A percentile compares a stretch with the other conserved stretches of the same genome.
Conservation (phyloP, 2,113 vertebrate genomes). For the Candoia aspera region DNA sequence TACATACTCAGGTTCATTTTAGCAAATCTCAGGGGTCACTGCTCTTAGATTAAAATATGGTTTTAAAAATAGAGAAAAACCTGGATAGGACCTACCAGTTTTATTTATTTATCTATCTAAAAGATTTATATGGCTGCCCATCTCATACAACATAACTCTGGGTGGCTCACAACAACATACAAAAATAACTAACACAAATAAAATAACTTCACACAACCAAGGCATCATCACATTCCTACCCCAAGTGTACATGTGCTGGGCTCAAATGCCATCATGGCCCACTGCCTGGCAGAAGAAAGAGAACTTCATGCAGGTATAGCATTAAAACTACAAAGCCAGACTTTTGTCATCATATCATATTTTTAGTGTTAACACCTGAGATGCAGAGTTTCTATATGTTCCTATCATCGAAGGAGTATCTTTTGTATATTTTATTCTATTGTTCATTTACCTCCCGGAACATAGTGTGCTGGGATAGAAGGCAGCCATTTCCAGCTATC, state of each 20-base stretch:
- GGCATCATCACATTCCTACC: background rate
- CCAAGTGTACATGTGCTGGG: too few relatives aligned
- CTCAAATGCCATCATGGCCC: too few relatives aligned
- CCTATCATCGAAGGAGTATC: background rate
- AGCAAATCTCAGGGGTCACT: background rate
- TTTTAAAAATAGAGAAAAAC: background rate
- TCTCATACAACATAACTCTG: background rate
- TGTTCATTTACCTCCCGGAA: background rate
- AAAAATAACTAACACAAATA: background rate
- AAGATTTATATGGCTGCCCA: background rate
- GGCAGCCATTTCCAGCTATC: background rate
- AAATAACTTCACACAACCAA: background rate
- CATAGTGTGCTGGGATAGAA: background rate
- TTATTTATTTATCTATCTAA: background rate
- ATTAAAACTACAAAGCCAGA: background rate
- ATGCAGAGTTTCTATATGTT: background rate
- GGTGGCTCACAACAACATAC: background rate
- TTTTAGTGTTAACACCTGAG: background rate
- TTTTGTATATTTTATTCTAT: conserved; percentile 3
- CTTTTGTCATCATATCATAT: background rate
- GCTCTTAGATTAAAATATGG: background rate
- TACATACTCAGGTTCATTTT: background rate
- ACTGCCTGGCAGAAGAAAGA: background rate
- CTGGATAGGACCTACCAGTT: background rate
- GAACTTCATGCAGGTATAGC: background rate